phyloP scores from a whole-genome alignment of 2,113 vertebrate species.

The Equus quagga region DNA sequence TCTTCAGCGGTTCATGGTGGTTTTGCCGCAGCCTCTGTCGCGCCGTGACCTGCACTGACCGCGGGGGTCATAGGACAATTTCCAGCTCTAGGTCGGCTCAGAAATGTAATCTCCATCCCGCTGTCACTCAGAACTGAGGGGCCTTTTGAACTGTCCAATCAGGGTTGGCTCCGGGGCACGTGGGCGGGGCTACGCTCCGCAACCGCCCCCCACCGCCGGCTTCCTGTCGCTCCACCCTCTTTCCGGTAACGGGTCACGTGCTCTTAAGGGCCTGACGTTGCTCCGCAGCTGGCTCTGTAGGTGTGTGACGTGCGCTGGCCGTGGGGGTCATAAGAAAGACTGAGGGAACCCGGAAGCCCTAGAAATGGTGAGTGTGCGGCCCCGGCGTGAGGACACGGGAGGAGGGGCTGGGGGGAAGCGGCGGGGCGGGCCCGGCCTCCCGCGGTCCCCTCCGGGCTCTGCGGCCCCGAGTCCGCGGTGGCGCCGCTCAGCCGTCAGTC shows the following conservation, averaged over 20 bases:
- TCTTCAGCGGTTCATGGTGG: rapidly evolving
- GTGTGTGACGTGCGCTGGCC: background rate
- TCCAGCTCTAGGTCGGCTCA: too few relatives aligned
- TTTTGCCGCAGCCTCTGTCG: background rate
- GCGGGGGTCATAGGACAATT: too few relatives aligned
- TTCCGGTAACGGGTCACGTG: too few relatives aligned
- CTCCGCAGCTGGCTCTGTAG: background rate
- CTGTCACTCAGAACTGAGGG: too few relatives aligned
- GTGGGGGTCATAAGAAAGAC: background rate
- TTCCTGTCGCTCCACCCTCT: too few relatives aligned
- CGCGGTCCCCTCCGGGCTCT: background rate
- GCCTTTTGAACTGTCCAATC: too few relatives aligned
- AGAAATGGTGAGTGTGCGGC: background rate
- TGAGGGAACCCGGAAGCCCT: background rate
- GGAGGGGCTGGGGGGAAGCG: background rate
- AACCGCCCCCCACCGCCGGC: too few relatives aligned
- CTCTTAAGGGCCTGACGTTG: too few relatives aligned
- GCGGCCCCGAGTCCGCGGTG: background rate
- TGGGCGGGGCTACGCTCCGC: too few relatives aligned
- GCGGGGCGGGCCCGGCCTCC: background rate
- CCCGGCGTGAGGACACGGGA: background rate
- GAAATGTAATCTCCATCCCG: too few relatives aligned
- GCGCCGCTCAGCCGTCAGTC: background rate
- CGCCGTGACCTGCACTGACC: background rate
- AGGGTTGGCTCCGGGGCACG: too few relatives aligned